Percentiles rank a stretch among this genome's conserved stretches.
Conservation (phyloP, 2,113 vertebrate species). For the Gallinago undulata region DNA sequence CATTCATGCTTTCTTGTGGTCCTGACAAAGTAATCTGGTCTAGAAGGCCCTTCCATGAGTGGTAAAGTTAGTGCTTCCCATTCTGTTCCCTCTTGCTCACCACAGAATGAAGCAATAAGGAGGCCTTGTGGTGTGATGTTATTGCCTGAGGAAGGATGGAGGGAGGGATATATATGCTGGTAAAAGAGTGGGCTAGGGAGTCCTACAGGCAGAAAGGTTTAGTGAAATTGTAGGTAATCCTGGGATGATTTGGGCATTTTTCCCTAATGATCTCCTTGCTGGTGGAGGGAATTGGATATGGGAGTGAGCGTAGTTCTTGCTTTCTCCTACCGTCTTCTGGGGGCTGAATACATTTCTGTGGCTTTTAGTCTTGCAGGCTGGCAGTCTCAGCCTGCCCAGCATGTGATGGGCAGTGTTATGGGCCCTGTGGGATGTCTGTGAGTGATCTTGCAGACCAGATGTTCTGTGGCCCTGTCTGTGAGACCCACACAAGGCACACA, state of each 20-base stretch:
- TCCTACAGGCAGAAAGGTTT: background rate
- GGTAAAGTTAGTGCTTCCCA: background rate
- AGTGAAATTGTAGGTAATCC: background rate
- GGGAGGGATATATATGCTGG: background rate
- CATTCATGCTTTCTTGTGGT: background rate
- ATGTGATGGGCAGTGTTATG: fast-evolving
- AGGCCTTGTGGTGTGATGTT: background rate
- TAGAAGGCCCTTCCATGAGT: background rate
- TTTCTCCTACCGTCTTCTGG: background rate
- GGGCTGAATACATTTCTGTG: background rate
- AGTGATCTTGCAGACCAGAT: background rate
- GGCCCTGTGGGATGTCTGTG: background rate
- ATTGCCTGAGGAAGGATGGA: background rate
- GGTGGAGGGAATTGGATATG: background rate
- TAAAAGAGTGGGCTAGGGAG: background rate
- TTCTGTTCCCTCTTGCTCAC: background rate
- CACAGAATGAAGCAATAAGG: background rate
- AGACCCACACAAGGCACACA: background rate
- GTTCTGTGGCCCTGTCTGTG: fast-evolving
- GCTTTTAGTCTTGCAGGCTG: background rate
- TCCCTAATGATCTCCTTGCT: background rate
- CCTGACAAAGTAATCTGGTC: background rate
- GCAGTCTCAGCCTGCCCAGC: background rate
- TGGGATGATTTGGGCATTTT: background rate
- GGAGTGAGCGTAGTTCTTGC: background rate